Evolutionary conservation across 2,797 vertebrate species (phyloP).

Genomic region (Gallirallus australis): DNA sequence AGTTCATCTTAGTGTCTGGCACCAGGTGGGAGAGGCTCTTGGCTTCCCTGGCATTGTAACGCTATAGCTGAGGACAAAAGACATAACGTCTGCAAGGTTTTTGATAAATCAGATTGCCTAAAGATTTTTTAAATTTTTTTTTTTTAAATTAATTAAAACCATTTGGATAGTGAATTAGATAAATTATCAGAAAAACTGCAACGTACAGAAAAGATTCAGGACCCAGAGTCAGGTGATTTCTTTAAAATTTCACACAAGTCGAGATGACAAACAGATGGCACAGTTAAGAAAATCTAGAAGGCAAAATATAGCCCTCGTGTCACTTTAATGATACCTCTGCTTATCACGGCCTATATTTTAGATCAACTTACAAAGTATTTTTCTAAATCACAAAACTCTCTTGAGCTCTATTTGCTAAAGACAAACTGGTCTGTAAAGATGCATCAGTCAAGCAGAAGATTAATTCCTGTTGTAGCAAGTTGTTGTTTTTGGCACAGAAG

Average conservation of each 20-base stretch:
- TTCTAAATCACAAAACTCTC: constrained; percentile 67
- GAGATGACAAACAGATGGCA: constrained; percentile 52
- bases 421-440: constrained; percentile 63
- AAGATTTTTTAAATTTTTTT: too few species aligned
- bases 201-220: not conserved
- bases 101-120: not conserved
- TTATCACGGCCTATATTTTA: constrained; percentile 59
- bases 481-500: constrained; percentile 58
- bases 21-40: not conserved
- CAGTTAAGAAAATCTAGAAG: constrained; percentile 56
- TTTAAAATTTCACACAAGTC: constrained; percentile 31
- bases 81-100: not conserved
- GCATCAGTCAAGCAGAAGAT: constrained; percentile 70
- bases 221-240: not conserved
- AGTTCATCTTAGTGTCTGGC: not conserved
- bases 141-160: not conserved
- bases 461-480: constrained; percentile 61
- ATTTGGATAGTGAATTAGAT: not conserved
- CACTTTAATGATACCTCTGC: constrained; percentile 47
- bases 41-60: not conserved
- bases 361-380: constrained; percentile 57
- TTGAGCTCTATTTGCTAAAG: constrained; percentile 63
- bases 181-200: not conserved
- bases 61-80: not conserved
- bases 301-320: constrained; percentile 40